Evolutionary conservation across 2,797 vertebrate genomes (phyloP).

Genomic region (Enteromius trimaculatus): DNA sequence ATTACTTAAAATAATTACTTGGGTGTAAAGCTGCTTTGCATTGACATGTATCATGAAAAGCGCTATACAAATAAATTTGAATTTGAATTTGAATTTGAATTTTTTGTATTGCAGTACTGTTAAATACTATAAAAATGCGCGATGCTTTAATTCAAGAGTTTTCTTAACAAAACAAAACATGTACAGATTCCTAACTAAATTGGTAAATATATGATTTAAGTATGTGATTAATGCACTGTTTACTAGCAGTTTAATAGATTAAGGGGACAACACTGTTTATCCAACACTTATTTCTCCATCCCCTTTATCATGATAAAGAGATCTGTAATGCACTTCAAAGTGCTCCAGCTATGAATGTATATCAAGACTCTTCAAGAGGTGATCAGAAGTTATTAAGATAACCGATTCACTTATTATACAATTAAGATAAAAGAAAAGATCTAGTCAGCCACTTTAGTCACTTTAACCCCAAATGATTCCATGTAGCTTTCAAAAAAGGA

Average conservation of each 20-base stretch:
- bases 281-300: background rate
- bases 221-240: background rate
- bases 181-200: background rate
- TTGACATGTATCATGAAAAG: no score
- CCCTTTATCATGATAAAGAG: background rate
- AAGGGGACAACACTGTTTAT: background rate
- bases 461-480: conserved; percentile 35
- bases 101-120: background rate
- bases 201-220: background rate
- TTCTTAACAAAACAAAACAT: no score
- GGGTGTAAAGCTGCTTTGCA: no score
- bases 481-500: conserved; percentile 21
- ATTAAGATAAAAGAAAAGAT: conserved; percentile 41
- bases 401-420: conserved; percentile 35
- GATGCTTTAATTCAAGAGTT: no score
- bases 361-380: background rate
- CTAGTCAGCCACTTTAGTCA: conserved; percentile 13
- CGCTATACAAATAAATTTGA: no score
- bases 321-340: background rate
- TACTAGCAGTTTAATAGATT: background rate
- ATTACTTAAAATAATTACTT: no score
- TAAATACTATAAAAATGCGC: no score
- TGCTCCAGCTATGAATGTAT: background rate
- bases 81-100: no score
- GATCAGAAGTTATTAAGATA: conserved; percentile 42